Base-by-base conservation (phyloP, 2,797 vertebrate species). In the Gymnocypris eckloni region DNA sequence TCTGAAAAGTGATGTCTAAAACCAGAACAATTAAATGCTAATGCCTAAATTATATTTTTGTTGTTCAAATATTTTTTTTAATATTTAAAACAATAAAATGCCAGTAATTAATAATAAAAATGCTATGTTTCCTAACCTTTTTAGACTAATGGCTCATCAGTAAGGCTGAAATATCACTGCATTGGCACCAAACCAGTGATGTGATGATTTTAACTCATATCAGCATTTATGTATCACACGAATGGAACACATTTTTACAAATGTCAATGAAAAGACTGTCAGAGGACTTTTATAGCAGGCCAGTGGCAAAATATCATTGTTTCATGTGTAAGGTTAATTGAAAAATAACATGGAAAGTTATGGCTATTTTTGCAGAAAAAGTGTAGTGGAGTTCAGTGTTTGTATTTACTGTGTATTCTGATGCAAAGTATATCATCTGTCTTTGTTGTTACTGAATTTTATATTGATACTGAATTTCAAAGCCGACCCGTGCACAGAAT, bases 21-120 rank as follows among this genome's bases (percentile, higher is more conserved):
- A 52, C 20, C 72, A 75, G 9, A 79, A 39, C 16, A 33, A 5
- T n/a, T 13, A n/a, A 69, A 52, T 41, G 20, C 6, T 10, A 39
- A 69, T 16, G n/a, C 67, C 66, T 79, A 56, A 59, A 54, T 73
- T 54, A 67, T 78, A 22, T 59, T 69, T 71, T 67, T 78, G 84
- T 50, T 61, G 33, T 64, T 83, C 13, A 71, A 48, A 69, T 80
- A 75, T 83, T 83, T 75, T 64, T 37, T 66, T 18, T 10, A 59
- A 59, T n/a, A 11, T 11, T 59, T 72, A 41, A 71, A 85, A 85
- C 7, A 66, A 85, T 78, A 54, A 66, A 80, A 76, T 78, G 67
- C 33, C 48, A 12, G 18, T 18, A 54, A 48, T 67, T 76, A 54
- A 82, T 85, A 37, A 70, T 77, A 78, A 54, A 41, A 71, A 80